Conservation (phyloP, 2,113 vertebrate genomes). For the Anarhynchus alexandrinus region DNA sequence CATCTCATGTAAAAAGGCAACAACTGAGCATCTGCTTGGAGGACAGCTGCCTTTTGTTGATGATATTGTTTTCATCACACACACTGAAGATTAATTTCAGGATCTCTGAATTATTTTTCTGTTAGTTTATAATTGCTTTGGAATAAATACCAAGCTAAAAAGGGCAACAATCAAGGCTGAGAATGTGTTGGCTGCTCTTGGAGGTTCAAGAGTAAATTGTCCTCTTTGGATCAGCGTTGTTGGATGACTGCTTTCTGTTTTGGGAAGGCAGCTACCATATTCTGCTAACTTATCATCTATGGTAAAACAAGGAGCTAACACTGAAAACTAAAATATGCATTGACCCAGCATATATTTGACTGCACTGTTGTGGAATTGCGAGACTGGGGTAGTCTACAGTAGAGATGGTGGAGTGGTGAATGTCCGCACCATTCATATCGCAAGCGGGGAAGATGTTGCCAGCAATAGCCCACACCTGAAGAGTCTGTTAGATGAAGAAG, state of each 20-base stretch:
- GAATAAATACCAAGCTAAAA: not conserved
- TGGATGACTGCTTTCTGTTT: not conserved
- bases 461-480: not conserved
- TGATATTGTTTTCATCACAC: not conserved
- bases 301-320: not conserved
- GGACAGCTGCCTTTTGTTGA: not conserved
- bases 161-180: not conserved
- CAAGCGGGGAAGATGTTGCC: not conserved
- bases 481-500: not conserved
- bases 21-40: not conserved
- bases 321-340: not conserved
- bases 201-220: not conserved
- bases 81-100: not conserved
- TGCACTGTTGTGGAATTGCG: not conserved
- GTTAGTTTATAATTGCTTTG: not conserved
- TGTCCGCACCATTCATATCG: rapidly evolving
- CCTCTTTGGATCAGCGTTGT: not conserved
- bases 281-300: not conserved
- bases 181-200: not conserved
- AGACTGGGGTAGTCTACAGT: not conserved
- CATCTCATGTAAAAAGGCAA: not conserved
- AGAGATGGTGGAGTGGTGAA: not conserved
- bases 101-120: not conserved
- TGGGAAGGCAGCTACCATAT: not conserved
- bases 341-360: not conserved